Conservation (phyloP, 2,113 vertebrate species). For the Calidris pugnax region DNA sequence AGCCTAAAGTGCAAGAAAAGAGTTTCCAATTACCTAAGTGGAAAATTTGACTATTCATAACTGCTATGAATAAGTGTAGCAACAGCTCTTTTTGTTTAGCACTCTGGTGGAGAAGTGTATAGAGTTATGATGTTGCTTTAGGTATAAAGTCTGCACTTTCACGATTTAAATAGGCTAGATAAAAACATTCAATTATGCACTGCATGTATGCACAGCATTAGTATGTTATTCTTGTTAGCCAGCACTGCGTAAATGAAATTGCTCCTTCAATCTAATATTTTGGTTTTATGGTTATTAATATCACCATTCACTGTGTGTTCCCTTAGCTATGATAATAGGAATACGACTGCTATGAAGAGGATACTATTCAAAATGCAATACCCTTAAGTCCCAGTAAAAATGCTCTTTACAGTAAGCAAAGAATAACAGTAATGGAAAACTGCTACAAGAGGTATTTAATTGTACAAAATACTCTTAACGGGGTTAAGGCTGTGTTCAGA, state of each 20-base stretch:
- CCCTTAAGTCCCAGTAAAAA: not conserved
- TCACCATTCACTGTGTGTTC: not conserved
- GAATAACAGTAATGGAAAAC: not conserved
- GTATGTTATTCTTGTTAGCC: not conserved
- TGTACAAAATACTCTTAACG: not conserved
- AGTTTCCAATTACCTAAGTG: not conserved
- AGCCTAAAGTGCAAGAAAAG: not conserved
- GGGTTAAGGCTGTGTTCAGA: not conserved
- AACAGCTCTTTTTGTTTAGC: not conserved
- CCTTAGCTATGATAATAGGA: not conserved
- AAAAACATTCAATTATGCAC: not conserved
- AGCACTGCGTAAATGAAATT: not conserved
- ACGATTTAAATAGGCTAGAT: not conserved
- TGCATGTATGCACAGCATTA: not conserved
- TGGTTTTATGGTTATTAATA: not conserved
- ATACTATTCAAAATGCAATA: not conserved
- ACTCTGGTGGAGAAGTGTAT: not conserved
- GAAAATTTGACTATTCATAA: not conserved
- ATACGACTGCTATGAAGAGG: not conserved
- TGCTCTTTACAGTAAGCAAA: not conserved
- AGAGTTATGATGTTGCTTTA: not conserved
- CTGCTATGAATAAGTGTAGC: not conserved
- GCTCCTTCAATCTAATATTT: not conserved
- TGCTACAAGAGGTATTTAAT: not conserved
- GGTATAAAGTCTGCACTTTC: not conserved